These are phyloP conservation scores for Microctenopoma lineatum DNA, from an alignment of 2,797 vertebrate genomes.

Conservation along the genomic window DNA sequence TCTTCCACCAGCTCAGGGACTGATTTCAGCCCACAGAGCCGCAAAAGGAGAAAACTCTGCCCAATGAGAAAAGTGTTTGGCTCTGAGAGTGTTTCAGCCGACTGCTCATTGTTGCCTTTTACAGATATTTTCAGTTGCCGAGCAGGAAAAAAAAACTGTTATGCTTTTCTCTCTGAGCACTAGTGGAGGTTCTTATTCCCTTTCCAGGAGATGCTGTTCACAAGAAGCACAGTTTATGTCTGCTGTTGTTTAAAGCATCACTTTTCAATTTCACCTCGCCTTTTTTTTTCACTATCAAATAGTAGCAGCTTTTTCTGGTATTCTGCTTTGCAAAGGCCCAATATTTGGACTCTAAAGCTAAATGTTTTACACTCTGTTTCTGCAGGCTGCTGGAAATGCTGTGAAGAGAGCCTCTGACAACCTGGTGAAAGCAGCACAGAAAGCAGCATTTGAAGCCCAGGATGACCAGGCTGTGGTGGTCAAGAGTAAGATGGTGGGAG, in stretches of 20 bases:
- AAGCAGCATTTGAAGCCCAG: conserved; percentile 95
- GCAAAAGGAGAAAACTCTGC: conserved; percentile 76
- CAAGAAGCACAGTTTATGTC: conserved; percentile 14
- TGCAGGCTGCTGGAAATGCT: conserved; percentile 93
- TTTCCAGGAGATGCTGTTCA: conserved; percentile 59
- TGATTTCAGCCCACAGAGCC: conserved; percentile 56
- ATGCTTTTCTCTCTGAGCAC: conserved; percentile 29
- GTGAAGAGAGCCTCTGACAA: conserved; percentile 97
- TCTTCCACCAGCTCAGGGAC: conserved; percentile 17
- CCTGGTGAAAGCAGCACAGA: conserved; percentile 97
- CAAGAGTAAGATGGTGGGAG: conserved; percentile 97
- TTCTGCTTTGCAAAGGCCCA: neutral
- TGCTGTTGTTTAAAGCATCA: neutral
- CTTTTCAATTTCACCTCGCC: neutral
- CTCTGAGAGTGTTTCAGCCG: conserved; percentile 43
- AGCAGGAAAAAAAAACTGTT: conserved; percentile 52
- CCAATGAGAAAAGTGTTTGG: conserved; percentile 70
- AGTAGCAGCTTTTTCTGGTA: neutral
- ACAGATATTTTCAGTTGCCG: conserved; percentile 67
- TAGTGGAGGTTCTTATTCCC: conserved; percentile 58
- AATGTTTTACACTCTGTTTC: neutral
- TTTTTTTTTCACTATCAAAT: too few relatives aligned
- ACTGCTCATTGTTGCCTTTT: conserved; percentile 80
- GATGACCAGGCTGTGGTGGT: conserved; percentile 95
- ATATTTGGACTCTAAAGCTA: too few relatives aligned